Evolutionary conservation across 2,888 invertebrate species (phyloP), one percentile per base, ranked within the genome.

Genomic region (Ichneumoninae sp.): DNA sequence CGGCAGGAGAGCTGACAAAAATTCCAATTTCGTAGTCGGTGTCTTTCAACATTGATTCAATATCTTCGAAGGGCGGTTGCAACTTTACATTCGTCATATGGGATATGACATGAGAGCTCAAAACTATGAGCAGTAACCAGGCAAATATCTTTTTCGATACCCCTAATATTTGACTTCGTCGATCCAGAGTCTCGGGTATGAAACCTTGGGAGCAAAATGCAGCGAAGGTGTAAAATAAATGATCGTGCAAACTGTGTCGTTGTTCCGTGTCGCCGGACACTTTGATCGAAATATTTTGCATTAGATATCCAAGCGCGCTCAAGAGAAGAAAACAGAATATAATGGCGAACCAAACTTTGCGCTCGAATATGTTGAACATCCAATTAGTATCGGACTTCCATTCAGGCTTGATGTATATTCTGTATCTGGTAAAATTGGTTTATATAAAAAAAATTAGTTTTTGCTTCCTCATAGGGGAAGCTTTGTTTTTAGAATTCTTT

Each of bases 91-190:
- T 74, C 0, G 89, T 78, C 86, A 88, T 87, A 16, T 72, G 84
- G 33, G 88, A 86, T 78, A 89, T 89, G 6, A 90, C 85, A 69
- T 88, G 70, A 0, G 89, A 86, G 30, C 85, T 88, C 65, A 87
- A 82, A 2, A 86, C 80, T 13, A 88, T 76, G 0, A 89, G n/a
- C 7, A 88, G n/a, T n/a, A 90, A 19, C 88, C 87, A 90, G n/a
- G 88, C 82, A n/a, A 89, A 88, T 1, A 88, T 54, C 60, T 78
- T 86, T 22, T 87, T 88, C 6, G 86, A 86, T 5, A 88, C 10
- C 0, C 86, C 78, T 0, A 89, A 78, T 62, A 89, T 86, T 30
- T 84, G 88, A 13, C 76, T 84, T 30, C 86, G 83, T 22, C 65
- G 69, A 13, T 87, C 71, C 10, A 86, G 86, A 47, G 65, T 19